Evolutionary conservation across 2,113 vertebrate species (phyloP).

Genomic region (Suncus etruscus): DNA sequence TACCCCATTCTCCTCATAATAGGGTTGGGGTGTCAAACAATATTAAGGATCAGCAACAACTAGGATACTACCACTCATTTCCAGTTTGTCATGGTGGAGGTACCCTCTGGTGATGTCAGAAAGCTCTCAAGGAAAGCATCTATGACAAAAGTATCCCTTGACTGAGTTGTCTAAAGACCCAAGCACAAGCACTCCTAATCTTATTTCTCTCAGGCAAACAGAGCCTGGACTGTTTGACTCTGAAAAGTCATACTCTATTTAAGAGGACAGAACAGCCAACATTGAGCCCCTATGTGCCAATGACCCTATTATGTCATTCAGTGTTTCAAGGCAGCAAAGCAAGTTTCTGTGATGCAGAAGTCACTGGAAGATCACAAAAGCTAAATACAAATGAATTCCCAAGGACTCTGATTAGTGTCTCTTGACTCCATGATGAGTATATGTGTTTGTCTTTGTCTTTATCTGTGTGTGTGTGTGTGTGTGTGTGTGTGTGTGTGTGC

Average conservation of each 20-base stretch:
- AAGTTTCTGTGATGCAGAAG: neutral
- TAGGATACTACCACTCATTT: slow-evolving; percentile 73
- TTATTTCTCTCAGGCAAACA: neutral
- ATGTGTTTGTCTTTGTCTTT: too few relatives aligned
- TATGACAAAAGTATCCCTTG: slow-evolving; percentile 33
- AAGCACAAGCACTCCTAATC: neutral
- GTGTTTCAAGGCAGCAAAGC: slow-evolving; percentile 51
- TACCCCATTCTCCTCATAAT: too few relatives aligned
- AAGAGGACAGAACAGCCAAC: neutral
- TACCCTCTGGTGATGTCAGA: slow-evolving; percentile 24
- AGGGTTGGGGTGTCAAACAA: slow-evolving; percentile 57
- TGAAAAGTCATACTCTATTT: slow-evolving; percentile 29
- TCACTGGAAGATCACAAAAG: neutral
- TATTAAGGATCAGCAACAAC: slow-evolving; percentile 38
- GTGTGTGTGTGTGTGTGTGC: neutral
- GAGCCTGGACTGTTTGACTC: neutral
- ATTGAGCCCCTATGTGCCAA: neutral
- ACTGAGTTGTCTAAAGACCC: slow-evolving; percentile 40
- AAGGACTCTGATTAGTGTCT: neutral
- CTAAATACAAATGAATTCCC: slow-evolving; percentile 23
- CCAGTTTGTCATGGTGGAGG: slow-evolving; percentile 62
- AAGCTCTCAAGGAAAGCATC: neutral
- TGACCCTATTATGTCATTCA: slow-evolving; percentile 23
- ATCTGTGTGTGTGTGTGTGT: neutral
- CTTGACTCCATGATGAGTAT: neutral